phyloP scores from a whole-genome alignment of 2,113 vertebrate species.

The Lampris megalopsis region DNA sequence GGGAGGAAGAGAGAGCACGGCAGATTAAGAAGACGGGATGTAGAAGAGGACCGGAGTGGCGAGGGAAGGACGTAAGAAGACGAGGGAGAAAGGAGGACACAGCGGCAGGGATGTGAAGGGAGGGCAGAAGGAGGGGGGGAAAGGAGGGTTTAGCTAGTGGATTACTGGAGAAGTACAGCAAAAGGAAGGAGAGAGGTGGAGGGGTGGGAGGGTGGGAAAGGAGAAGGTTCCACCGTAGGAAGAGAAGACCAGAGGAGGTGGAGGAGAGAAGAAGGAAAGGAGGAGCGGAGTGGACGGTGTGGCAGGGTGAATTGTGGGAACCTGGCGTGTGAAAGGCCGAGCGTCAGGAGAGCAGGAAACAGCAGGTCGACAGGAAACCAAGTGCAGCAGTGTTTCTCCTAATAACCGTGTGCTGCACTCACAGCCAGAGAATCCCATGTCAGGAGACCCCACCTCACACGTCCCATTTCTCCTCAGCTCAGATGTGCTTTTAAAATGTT shows the following conservation, averaged over 20 bases:
- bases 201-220: neutral
- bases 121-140: neutral
- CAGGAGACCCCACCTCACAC: too few relatives aligned
- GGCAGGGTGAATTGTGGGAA: slow-evolving; percentile 46
- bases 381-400: slow-evolving; percentile 25
- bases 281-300: slow-evolving; percentile 14
- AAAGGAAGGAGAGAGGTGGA: slow-evolving; percentile 3
- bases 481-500: too few relatives aligned
- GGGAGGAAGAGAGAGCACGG: too few relatives aligned
- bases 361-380: slow-evolving; percentile 38
- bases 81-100: slow-evolving; percentile 28
- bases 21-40: too few relatives aligned
- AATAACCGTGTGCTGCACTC: slow-evolving; percentile 1
- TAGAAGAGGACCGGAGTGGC: neutral
- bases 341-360: slow-evolving; percentile 63
- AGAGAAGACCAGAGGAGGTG: neutral
- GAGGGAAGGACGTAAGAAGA: neutral
- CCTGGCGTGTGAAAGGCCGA: slow-evolving; percentile 50
- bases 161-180: slow-evolving; percentile 17
- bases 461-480: too few relatives aligned
- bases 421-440: neutral
- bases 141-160: neutral
- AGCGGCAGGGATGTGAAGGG: slow-evolving; percentile 17
- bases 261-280: slow-evolving; percentile 6
- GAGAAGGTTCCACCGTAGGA: neutral